Conservation (phyloP, 2,888 invertebrate species). For the Timandra comae region DNA sequence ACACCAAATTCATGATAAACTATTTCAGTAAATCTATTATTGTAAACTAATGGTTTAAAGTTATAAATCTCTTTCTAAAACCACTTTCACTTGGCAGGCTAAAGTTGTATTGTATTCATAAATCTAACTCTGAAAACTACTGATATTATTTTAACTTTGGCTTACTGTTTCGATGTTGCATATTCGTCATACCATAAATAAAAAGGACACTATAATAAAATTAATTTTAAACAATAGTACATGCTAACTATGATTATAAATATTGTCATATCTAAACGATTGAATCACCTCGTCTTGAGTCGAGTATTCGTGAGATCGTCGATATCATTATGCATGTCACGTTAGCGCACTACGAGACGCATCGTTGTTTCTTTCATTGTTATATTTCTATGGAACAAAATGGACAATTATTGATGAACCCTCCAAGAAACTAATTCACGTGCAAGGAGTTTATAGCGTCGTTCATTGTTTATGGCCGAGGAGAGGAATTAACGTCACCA, state of each 20-base stretch:
- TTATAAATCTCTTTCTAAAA: no score
- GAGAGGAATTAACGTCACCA: conserved; percentile 1
- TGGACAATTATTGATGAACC: background rate
- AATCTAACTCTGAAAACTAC: no score
- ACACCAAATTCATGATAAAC: no score
- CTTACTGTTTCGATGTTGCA: no score
- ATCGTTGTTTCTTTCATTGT: conserved; percentile 17
- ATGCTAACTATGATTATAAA: background rate
- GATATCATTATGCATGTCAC: conserved; percentile 14
- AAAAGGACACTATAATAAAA: no score
- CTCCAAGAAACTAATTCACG: background rate
- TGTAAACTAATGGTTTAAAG: no score
- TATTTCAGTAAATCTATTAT: no score
- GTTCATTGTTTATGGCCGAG: background rate
- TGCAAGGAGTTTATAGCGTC: background rate
- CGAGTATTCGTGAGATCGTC: no score
- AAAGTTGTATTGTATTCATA: no score
- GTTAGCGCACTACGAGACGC: conserved; percentile 15
- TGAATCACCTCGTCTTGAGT: conserved; percentile 7
- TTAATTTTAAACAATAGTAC: background rate
- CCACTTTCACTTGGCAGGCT: no score
- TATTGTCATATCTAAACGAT: background rate
- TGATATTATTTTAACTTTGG: no score
- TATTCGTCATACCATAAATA: no score
- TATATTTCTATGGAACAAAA: conserved; percentile 1